These are phyloP conservation scores for Protonemura montana DNA, from an alignment of 2,888 invertebrate species.

Conservation along the genomic window DNA sequence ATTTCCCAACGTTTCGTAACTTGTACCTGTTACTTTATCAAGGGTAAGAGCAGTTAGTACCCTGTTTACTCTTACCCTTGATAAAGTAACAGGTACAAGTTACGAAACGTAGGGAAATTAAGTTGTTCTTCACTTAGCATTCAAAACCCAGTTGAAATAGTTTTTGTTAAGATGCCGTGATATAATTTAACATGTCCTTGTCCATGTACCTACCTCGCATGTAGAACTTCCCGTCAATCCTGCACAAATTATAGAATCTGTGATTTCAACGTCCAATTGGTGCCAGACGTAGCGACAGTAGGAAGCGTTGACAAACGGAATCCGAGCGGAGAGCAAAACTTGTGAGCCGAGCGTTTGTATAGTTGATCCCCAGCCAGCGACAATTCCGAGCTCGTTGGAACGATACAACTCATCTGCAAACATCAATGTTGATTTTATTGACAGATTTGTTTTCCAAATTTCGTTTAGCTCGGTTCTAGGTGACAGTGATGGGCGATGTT, in stretches of 20 bases:
- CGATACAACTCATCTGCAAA: conserved; percentile 43
- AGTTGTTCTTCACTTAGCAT: too few species aligned
- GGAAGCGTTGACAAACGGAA: conserved; percentile 44
- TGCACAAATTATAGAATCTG: conserved; percentile 45
- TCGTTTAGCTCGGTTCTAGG: too few species aligned
- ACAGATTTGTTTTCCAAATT: too few species aligned
- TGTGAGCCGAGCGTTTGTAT: not conserved
- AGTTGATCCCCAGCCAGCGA: conserved; percentile 47
- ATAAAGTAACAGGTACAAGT: too few species aligned
- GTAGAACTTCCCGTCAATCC: conserved; percentile 43
- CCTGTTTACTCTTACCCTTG: too few species aligned
- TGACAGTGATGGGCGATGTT: too few species aligned
- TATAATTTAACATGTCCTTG: not conserved
- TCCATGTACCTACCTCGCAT: conserved; percentile 43
- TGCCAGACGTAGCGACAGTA: conserved; percentile 43
- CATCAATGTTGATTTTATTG: not conserved
- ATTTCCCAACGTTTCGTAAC: too few species aligned
- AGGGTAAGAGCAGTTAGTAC: too few species aligned
- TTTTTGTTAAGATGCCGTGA: too few species aligned
- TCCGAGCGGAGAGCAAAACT: conserved; percentile 40
- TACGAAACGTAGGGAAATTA: too few species aligned
- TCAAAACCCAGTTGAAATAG: too few species aligned
- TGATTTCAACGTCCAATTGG: conserved; percentile 16
- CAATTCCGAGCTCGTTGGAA: conserved; percentile 26
- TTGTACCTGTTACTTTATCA: too few species aligned